Conservation (phyloP, 2,797 vertebrate genomes). For the Pipistrellus nathusii region DNA sequence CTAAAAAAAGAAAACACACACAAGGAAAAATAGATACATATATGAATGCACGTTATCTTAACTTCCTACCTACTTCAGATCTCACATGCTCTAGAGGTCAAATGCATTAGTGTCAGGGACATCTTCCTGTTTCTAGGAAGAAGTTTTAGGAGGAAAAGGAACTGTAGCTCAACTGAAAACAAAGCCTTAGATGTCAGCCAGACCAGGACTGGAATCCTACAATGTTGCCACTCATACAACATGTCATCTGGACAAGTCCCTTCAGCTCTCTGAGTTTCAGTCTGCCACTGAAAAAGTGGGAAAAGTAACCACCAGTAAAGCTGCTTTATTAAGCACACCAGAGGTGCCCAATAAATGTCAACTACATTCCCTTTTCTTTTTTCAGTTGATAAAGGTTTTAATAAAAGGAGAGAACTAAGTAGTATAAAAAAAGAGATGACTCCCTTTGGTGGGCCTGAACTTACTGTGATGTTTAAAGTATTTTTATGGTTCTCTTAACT, state of each 20-base stretch:
- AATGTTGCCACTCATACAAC: too few relatives aligned
- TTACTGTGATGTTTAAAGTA: background rate
- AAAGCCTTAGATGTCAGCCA: background rate
- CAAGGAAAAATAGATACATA: slow-evolving; percentile 2
- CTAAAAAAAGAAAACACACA: slow-evolving; percentile 83
- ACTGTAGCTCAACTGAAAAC: background rate
- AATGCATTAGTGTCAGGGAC: background rate
- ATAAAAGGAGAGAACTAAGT: background rate
- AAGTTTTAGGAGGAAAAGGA: background rate
- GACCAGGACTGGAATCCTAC: background rate
- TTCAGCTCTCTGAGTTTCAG: background rate
- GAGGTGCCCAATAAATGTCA: background rate
- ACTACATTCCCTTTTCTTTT: background rate
- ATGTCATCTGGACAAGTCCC: background rate
- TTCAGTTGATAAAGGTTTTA: background rate
- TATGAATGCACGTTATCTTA: slow-evolving; percentile 23
- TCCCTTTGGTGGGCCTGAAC: background rate
- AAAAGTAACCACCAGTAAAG: background rate
- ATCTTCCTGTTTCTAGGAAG: background rate
- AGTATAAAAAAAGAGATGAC: background rate
- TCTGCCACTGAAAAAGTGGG: background rate
- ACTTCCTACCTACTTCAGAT: background rate
- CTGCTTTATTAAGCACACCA: background rate
- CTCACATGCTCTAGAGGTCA: background rate
- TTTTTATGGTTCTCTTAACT: background rate